Evolutionary conservation across 1,140 invertebrate species (phyloP).

Genomic region (Bactericera cockerelli): DNA sequence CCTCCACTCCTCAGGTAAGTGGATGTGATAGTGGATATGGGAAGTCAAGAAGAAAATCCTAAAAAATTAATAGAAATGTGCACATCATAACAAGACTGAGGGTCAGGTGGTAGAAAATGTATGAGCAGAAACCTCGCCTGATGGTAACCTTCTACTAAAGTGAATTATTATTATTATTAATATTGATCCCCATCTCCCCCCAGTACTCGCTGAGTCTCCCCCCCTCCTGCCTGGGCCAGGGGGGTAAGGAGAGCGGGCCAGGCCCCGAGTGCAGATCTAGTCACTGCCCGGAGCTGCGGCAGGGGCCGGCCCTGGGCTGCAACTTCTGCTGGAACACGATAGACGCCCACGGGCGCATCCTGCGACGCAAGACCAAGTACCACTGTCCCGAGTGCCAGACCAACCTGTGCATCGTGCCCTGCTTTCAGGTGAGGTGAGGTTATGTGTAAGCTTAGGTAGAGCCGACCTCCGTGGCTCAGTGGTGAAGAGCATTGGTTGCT

Average conservation of each 20-base stretch:
- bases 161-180: too few relatives aligned
- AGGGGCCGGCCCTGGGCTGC: constrained; percentile 63
- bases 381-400: constrained; percentile 74
- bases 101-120: too few relatives aligned
- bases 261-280: constrained; percentile 27
- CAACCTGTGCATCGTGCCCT: constrained; percentile 71
- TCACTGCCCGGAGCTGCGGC: constrained; percentile 61
- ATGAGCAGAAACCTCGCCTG: too few relatives aligned
- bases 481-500: too few relatives aligned
- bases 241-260: background rate
- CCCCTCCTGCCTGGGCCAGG: background rate
- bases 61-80: too few relatives aligned
- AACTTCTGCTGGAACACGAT: constrained; percentile 80
- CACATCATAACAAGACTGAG: too few relatives aligned
- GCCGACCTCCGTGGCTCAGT: too few relatives aligned
- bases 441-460: too few relatives aligned
- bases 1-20: constrained; percentile 38
- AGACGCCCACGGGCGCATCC: constrained; percentile 57
- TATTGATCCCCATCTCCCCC: too few relatives aligned
- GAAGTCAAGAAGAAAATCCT: constrained; percentile 7
- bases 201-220: background rate
- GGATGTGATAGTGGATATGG: too few relatives aligned
- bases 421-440: constrained; percentile 59
- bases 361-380: constrained; percentile 70
- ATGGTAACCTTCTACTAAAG: too few relatives aligned